Percentiles rank a stretch among this genome's conserved stretches.
These are phyloP conservation scores for Leucoraja ocellata DNA, from an alignment of 2,797 vertebrate genomes.

Conservation along the genomic window DNA sequence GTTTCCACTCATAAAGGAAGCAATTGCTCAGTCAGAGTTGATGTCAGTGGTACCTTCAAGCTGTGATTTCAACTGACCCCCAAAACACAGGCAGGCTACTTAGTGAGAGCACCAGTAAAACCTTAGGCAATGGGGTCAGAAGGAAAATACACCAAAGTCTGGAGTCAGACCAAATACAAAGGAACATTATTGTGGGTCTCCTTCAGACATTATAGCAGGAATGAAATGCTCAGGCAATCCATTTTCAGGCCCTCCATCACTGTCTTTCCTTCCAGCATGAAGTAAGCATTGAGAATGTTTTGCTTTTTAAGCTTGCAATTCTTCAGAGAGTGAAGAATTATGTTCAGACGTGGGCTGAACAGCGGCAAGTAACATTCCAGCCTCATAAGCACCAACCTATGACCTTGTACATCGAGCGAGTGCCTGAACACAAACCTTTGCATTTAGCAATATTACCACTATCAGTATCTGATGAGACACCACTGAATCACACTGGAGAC, in stretches of 20 bases:
- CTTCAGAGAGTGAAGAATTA: background rate
- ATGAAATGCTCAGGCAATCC: background rate
- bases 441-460: background rate
- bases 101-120: background rate
- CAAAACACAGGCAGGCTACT: background rate
- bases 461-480: background rate
- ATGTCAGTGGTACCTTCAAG: background rate
- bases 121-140: background rate
- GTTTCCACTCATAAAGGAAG: background rate
- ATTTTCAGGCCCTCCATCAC: background rate
- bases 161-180: background rate
- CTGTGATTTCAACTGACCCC: background rate
- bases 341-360: background rate
- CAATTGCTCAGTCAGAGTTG: background rate
- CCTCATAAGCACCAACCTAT: background rate
- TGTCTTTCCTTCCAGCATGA: background rate
- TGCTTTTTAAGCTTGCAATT: background rate
- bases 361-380: background rate
- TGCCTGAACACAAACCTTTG: background rate
- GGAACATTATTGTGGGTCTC: background rate
- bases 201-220: background rate
- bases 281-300: background rate
- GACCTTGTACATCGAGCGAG: background rate
- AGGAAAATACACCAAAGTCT: background rate
- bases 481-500: background rate